Base-by-base conservation (phyloP, 2,113 vertebrate genomes). In the Atrichornis clamosus region DNA sequence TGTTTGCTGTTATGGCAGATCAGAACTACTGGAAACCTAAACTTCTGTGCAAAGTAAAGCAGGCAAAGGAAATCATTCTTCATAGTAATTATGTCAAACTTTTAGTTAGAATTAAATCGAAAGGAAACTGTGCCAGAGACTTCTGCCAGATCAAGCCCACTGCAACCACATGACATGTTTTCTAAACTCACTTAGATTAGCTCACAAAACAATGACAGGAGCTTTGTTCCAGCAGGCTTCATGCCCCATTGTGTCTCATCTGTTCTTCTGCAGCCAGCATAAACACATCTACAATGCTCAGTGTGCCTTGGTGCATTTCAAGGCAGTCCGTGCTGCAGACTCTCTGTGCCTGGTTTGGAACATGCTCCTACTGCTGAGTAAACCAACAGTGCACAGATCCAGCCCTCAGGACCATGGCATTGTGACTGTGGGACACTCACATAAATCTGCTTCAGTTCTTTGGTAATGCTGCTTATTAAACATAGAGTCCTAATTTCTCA, bases 201-300 rank as follows among this genome's bases (percentile, higher is more conserved):
- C 70, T 90, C 50, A 52, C 56, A 76, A 90, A 95, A 87, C 78
- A 79, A 47, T 82, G 84, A 89, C 74, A 72, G 78, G 58, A 93
- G 84, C 90, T 96, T 95, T 96, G 84, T 95, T 96, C 92, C 84
- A 94, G 87, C 84, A 96, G 84, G 74, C 84, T 93, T 93, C 78
- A 79, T 76, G 94, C 69, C 90, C 89, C 87, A 68, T 87, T 93
- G 52, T 19, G 0, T 72, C 89, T 94, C 84, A 85, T 93, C 93
- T 95, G 74, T 82, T 95, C 89, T 89, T 89, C 84, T 60, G 65
- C 46, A 90, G 87, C 62, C 82, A 95, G 82, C 65, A 73, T 41
- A 85, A 95, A 87, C 82, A 76, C 87, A 78, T 77, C 64, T 33
- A 81, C 14, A 28, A 50, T 2, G 56, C 59, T 39, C 59, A 55